Evolutionary conservation across 2,113 vertebrate genomes (phyloP), one percentile per base, ranked within the genome.

Genomic region (Indicator maculatus): DNA sequence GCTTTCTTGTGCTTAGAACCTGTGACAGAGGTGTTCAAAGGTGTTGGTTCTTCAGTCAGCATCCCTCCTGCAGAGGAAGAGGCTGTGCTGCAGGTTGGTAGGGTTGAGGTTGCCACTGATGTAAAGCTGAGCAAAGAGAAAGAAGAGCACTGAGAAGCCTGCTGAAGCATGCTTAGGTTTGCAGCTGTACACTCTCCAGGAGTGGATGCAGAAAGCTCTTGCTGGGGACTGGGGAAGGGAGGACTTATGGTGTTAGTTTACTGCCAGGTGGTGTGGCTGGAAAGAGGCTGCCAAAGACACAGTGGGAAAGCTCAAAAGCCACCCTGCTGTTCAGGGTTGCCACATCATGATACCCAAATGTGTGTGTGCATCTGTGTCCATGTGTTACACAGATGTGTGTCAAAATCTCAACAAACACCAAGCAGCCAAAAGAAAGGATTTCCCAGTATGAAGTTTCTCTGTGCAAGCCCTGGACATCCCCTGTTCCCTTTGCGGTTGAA

Each of bases 351-450:
- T 84, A 52, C 38, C 21, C 5, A 0, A 3, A 2, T 23, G 8
- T 76, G 11, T 65, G 41, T 55, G n/a, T 73, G 16, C 31, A 7
- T 71, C 81, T 83, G 12, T 63, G 24, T 93, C 84, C 13, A 0
- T 24, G 70, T 85, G 76, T 28, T 15, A 1, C 1, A 70, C 96
- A 92, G 55, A 76, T n/a, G 15, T 75, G 44, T 93, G 93, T 44
- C n/a, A 86, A 91, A 96, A 89, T 93, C 55, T 44, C 67, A 81
- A 74, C 39, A 92, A 93, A 47, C 64, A 74, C 12, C 52, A 79
- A 71, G 89, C 70, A 77, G 71, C 69, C 50, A 8, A 87, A 88
- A 94, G 89, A 66, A 27, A 74, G 20, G 60, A 15, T 85, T 85
- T 88, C 45, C 44, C 17, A n/a, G 55, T 38, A 9, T 11, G 39